Evolutionary conservation across 2,888 invertebrate species (phyloP).

Genomic region (Omphaloscelis lunosa): DNA sequence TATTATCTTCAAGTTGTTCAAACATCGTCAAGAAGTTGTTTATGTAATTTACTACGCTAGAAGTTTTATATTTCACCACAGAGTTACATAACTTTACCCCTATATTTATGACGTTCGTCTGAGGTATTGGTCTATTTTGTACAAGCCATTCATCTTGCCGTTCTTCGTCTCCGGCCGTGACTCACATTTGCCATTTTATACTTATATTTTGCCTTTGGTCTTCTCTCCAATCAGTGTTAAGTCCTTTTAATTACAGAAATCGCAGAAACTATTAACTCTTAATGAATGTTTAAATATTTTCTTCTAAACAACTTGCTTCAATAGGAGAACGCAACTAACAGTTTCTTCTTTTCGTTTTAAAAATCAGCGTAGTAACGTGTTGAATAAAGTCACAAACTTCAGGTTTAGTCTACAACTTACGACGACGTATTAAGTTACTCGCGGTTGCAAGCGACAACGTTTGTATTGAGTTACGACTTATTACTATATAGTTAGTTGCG

Average conservation of each 20-base stretch:
- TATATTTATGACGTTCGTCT: neutral
- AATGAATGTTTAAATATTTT: neutral
- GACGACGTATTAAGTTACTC: conserved; percentile 34
- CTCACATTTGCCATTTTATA: too few relatives aligned
- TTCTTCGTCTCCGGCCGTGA: too few relatives aligned
- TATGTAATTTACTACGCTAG: too few relatives aligned
- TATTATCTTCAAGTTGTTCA: too few relatives aligned
- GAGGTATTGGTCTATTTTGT: too few relatives aligned
- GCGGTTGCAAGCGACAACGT: conserved; percentile 55
- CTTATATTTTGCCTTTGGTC: too few relatives aligned
- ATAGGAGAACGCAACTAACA: too few relatives aligned
- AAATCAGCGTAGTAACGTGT: conserved; percentile 16
- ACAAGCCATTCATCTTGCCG: too few relatives aligned
- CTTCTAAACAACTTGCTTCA: neutral
- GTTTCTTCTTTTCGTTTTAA: neutral
- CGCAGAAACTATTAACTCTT: neutral
- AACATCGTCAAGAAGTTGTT: too few relatives aligned
- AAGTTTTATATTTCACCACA: neutral
- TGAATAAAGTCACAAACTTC: conserved; percentile 27
- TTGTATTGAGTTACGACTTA: conserved; percentile 53
- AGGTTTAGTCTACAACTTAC: conserved; percentile 36
- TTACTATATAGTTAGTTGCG: conserved; percentile 12
- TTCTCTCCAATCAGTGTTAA: too few relatives aligned
- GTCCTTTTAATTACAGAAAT: too few relatives aligned
- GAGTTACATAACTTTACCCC: neutral